Base-by-base conservation (phyloP, 2,888 invertebrate species). In the Pharmacophagus antenor region DNA sequence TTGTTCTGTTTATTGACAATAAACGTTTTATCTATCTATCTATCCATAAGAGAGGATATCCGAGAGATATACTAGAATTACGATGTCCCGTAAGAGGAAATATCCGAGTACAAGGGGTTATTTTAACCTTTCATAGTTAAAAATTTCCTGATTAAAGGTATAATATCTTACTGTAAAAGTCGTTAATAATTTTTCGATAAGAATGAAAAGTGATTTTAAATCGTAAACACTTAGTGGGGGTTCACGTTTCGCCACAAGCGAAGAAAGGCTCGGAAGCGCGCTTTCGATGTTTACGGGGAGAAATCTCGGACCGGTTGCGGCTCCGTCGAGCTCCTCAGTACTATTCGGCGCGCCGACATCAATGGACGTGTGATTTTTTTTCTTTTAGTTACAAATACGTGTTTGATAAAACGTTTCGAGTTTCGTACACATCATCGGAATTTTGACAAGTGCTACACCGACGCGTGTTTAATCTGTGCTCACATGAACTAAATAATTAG, bases 201-300 rank as follows among this genome's bases (percentile, higher is more conserved):
- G 12, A 21, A 46, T 7, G 10, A 18, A 17, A 8, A 46, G 37
- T 17, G 52, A 58, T 17, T 56, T 60, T 41, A 46, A 20, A 65
- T 70, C 73, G 79, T 76, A 74, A 73, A 70, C 62, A 46, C 23
- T 41, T 72, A 69, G 86, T 87, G 84, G n/a, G 65, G 62, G 65
- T 69, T 74, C 67, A 75, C 76, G 77, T 79, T 82, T 80, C 79
- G 84, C 82, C 80, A 79, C 79, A 73, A 78, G 70, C 74, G 77
- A 79, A 88, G 85, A 88, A 88, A 88, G 88, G 61, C 52, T 61
- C 69, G 74, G 75, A 82, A 82, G 84, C 83, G 85, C 79, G 88
- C 86, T 88, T 89, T 88, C 88, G 85, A 81, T 88, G 88, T 84
- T 84, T 84, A 86, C 87, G 86, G 87, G 87, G 89, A 88, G 89